Conservation (phyloP, 2,797 vertebrate genomes). For the Enteromius afrohamiltoni region DNA sequence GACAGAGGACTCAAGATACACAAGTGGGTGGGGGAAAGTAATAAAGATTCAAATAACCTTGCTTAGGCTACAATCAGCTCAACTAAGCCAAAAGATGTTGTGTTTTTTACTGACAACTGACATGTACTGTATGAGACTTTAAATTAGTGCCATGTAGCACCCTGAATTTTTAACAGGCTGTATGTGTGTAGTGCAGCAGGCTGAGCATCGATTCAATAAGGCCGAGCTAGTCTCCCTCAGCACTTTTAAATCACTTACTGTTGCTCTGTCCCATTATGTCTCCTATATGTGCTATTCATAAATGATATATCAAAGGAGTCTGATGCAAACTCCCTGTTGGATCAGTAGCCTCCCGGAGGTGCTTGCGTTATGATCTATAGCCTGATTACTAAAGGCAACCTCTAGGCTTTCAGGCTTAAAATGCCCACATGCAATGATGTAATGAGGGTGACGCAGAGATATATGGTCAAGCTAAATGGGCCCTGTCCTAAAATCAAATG, state of each 20-base stretch:
- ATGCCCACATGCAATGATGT: conserved; percentile 36
- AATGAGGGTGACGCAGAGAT: conserved; percentile 36
- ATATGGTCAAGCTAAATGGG: conserved; percentile 39
- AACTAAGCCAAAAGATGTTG: conserved; percentile 67
- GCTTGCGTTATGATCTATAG: conserved; percentile 33
- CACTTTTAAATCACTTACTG: conserved; percentile 44
- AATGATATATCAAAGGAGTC: conserved; percentile 29
- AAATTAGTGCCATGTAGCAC: conserved; percentile 30
- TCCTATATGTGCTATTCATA: conserved; percentile 26
- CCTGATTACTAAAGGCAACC: conserved; percentile 13
- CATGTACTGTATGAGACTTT: conserved; percentile 59
- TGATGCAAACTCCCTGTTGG: conserved; percentile 4
- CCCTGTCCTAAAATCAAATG: conserved; percentile 48
- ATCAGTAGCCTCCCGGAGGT: neutral
- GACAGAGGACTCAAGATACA: conserved; percentile 65
- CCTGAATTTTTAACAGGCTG: conserved; percentile 27
- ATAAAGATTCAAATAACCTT: conserved; percentile 74
- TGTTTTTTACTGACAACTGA: conserved; percentile 61
- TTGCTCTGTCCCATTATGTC: neutral
- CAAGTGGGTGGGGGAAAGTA: conserved; percentile 62
- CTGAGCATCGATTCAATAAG: neutral
- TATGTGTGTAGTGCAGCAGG: neutral
- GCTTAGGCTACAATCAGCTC: conserved; percentile 67
- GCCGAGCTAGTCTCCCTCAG: neutral
- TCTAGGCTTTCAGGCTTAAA: conserved; percentile 1